Base-by-base conservation (phyloP, 37 sponge, comb jelly and placozoan genomes). In the Axinella damicornis region DNA sequence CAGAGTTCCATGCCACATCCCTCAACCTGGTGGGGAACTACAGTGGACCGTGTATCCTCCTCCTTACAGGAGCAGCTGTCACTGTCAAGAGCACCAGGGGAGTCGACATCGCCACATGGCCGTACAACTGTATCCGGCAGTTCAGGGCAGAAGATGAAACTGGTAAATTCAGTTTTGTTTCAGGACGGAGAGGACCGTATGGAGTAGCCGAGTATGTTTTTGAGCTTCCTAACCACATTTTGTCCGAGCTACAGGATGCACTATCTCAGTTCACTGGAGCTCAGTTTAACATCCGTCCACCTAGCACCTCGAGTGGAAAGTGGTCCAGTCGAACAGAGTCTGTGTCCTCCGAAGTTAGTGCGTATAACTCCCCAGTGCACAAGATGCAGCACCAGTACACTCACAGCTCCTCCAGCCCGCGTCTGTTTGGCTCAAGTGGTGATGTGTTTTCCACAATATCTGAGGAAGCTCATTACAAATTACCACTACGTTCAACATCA, bases 121-220 rank as follows among this genome's bases (percentile, higher is more conserved):
- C 88, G 30, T 87, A 75, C 64, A 81, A 75, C 41, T 73, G 74
- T 59, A 87, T 87, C 37, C 25, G 88, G n/a, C 88, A 81, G 65
- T 87, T 87, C 57, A 27, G 74, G 24, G 74, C 81, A 18, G 81
- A 87, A 35, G 87, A 87, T 13, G 73, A 71, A 33, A 79, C 57
- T n/a, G 58, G 72, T 16, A 35, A 76, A 57, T 87, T 87, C 59
- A 80, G 81, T 28, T 87, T 87, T n/a, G 62, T 74, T 5, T 87
- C 88, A 6, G 88, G 88, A 28, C 56, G 88, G 62, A 25, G 88
- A 0, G 88, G 88, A 17, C 88, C 88, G 0, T 80, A 74, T 27
- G 88, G 88, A 38, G 88, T 87, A 32, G 69, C 74, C 20, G 88
- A 87, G 65, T 87, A 87, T 32, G 73, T 74, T 28, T 87, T 87